phyloP scores from a whole-genome alignment of 2,797 vertebrate species.

The Petrocephalus schoutedeni region DNA sequence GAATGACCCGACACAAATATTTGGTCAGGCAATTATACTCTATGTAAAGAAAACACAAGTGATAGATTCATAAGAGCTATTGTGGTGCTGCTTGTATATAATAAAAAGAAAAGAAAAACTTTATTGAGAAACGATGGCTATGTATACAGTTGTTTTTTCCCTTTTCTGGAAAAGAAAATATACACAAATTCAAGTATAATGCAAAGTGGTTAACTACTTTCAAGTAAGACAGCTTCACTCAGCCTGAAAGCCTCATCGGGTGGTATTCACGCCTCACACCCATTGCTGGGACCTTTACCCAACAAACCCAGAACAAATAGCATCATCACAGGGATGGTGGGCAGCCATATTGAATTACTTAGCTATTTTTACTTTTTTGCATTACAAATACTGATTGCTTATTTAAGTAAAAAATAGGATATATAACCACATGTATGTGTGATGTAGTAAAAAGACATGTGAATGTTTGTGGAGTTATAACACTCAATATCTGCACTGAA shows the following conservation, averaged over 20 bases:
- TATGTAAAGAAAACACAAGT: slow-evolving; percentile 34
- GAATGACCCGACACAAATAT: slow-evolving; percentile 73
- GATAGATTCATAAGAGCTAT: background rate
- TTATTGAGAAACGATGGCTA: background rate
- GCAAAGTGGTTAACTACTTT: slow-evolving; percentile 48
- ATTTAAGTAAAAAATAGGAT: background rate
- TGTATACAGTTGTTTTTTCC: background rate
- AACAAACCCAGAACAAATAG: slow-evolving; percentile 39
- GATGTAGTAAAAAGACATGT: background rate
- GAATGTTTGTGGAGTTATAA: background rate
- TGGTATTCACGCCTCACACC: slow-evolving; percentile 51
- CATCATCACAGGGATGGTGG: slow-evolving; percentile 37
- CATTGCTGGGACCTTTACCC: slow-evolving; percentile 48
- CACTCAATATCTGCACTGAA: background rate
- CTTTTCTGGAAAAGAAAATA: slow-evolving; percentile 19
- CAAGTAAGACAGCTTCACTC: slow-evolving; percentile 48
- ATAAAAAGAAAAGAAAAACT: background rate
- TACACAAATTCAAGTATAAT: slow-evolving; percentile 38
- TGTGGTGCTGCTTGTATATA: background rate
- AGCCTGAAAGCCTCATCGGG: slow-evolving; percentile 43
- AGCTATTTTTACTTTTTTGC: background rate
- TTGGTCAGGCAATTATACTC: slow-evolving; percentile 59
- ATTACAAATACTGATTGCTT: background rate
- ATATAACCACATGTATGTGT: background rate
- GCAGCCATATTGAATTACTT: slow-evolving; percentile 38